Evolutionary conservation across 2,888 invertebrate genomes (phyloP), one percentile per base, ranked within the genome.

Genomic region (Gonocerus acuteangulatus): DNA sequence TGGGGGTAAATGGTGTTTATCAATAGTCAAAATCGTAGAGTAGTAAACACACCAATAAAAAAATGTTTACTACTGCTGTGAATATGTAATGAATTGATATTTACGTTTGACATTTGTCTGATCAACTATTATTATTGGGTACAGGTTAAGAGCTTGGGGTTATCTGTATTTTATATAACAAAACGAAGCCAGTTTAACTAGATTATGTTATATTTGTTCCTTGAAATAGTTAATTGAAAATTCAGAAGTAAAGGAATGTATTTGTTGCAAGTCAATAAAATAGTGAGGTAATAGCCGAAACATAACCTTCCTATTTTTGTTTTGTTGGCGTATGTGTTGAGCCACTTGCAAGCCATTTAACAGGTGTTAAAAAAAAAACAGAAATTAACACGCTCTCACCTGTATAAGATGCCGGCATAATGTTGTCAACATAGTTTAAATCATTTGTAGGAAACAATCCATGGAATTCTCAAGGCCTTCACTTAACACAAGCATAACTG

Each of bases 241-340:
- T 32, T 32, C 7, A 39, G n/a, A 39, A 39, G 39, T 39, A 27
- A 6, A 9, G 9, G 4, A 9, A 4, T 27, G 27, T 6, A 6
- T 39, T 39, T 13, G n/a, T 4, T n/a, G n/a, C 7, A 4, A 11
- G 15, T 15, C n/a, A 3, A 39, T 39, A 39, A 39, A 39, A 15
- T 39, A 39, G n/a, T n/a, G 15, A n/a, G 39, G 44, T 19, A 57
- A 57, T 27, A 57, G 57, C 45, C 27, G 19, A 57, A 57, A 11
- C 57, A 57, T 57, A 57, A 57, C 57, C 57, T 57, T 57, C 57
- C 57, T 57, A 57, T 47, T 57, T 44, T 57, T 57, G 57, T 57
- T 57, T 47, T 57, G 57, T 47, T 57, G 16, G 23, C 22, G n/a
- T 19, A 18, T 27, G 19, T n/a, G 16, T 27, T 27, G 18, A 15